A percentile compares a stretch with the other conserved stretches of the same genome.
Conservation (phyloP, 2,113 vertebrate genomes). For the Ciconia maguari region DNA sequence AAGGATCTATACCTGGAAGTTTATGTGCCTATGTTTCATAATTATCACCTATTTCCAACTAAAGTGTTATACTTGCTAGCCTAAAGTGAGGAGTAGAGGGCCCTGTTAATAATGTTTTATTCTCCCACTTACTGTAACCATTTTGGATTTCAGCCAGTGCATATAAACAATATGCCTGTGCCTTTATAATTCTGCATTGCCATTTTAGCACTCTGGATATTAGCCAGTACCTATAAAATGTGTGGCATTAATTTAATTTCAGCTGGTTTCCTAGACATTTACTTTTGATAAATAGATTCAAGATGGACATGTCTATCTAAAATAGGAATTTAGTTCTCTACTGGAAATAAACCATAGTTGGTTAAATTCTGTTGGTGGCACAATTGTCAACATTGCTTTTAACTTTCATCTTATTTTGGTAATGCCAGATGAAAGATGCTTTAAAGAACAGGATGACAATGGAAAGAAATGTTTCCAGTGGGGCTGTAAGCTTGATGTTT, state of each 20-base stretch:
- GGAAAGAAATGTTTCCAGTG: neutral
- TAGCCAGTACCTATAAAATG: conserved; percentile 46
- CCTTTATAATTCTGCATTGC: conserved; percentile 53
- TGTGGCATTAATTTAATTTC: conserved; percentile 61
- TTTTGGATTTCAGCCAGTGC: conserved; percentile 49
- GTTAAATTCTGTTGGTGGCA: neutral
- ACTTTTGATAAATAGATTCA: conserved; percentile 37
- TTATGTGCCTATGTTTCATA: neutral
- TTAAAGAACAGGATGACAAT: neutral
- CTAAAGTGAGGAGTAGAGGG: conserved; percentile 8
- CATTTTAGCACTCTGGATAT: conserved; percentile 59
- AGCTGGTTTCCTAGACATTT: conserved; percentile 47
- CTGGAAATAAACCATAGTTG: neutral
- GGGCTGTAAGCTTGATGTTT: neutral
- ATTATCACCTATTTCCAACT: neutral
- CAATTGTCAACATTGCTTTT: neutral
- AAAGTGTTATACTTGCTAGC: neutral
- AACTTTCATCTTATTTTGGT: neutral
- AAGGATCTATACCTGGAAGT: neutral
- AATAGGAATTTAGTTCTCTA: conserved; percentile 19
- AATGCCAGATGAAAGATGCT: neutral
- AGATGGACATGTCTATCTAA: neutral
- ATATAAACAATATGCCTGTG: conserved; percentile 46
- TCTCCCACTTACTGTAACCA: conserved; percentile 51
- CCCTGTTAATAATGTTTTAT: conserved; percentile 52